Evolutionary conservation across 2,113 vertebrate species (phyloP), one percentile per base, ranked within the genome.

Genomic region (Sterna hirundo): DNA sequence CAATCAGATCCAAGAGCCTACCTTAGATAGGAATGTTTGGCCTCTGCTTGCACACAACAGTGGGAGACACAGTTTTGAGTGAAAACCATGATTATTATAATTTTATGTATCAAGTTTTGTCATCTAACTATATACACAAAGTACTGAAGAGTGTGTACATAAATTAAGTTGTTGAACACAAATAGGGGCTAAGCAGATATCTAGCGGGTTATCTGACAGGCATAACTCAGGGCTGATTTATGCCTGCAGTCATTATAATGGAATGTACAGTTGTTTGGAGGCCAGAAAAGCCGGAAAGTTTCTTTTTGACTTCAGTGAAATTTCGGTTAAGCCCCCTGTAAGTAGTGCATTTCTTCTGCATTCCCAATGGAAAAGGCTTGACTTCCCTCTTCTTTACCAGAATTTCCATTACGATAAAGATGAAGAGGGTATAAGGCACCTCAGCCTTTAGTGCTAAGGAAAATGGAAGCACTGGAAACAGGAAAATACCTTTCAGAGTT

Each of bases 201-300:
- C 84, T 88, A 16, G 52, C 2, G 4, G 42, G 70, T 94, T 95
- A 95, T 95, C 94, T 96, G 93, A 94, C 55, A 72, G 52, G 84
- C 87, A 55, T 78, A 92, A 92, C 79, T 89, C 47, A 13, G 83
- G 49, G 65, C 86, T 90, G 64, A 90, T 97, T 95, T 93, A 85
- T 80, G 86, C 60, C 71, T 79, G 54, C 62, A 70, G 89, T 90
- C 86, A 91, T 93, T 92, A 54, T 25, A 85, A 82, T 83, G 94
- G 93, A 96, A 97, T 93, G 94, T 80, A 47, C 70, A 85, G 78
- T 97, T 85, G 62, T 82, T 91, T 65, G 62, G 71, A 87, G 66
- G 84, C 81, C 86, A 91, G 77, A 38, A 66, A 85, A 87, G 46
- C 47, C 2, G 1, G 42, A 68, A 58, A 18, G 19, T 83, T 92